A percentile compares a stretch with the other conserved stretches of the same genome.
phyloP scores from a whole-genome alignment of 1,140 invertebrate genomes.

The Euura saliciscinereae region DNA sequence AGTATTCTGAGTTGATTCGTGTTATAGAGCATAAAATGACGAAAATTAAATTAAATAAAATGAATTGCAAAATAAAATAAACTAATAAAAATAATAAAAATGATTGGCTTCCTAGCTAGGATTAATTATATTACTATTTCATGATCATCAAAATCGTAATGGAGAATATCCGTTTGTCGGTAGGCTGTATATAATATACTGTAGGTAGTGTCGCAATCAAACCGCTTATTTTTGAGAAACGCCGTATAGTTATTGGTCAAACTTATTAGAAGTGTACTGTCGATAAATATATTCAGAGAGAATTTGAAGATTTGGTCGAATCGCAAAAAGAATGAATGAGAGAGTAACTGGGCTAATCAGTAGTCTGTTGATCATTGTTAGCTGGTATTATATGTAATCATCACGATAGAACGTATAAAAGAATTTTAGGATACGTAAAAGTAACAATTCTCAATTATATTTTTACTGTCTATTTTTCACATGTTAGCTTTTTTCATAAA shows the following conservation, averaged over 20 bases:
- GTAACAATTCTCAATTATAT: not conserved
- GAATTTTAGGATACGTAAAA: too few species aligned
- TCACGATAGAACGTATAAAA: not conserved
- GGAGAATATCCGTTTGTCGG: slow-evolving; percentile 20
- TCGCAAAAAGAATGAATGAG: not conserved
- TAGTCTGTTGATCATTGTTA: not conserved
- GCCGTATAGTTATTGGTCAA: not conserved
- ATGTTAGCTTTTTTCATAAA: slow-evolving; percentile 42
- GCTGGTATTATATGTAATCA: not conserved
- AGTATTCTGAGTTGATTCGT: slow-evolving; percentile 3
- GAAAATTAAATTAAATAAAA: not conserved
- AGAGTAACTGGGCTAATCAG: not conserved
- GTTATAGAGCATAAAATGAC: not conserved
- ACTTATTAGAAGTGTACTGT: not conserved
- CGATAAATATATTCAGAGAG: not conserved
- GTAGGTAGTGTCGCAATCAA: slow-evolving; percentile 28
- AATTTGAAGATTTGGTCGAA: not conserved
- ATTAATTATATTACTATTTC: slow-evolving; percentile 33
- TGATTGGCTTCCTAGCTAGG: slow-evolving; percentile 44
- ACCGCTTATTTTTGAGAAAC: slow-evolving; percentile 40
- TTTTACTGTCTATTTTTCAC: not conserved
- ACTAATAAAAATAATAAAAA: slow-evolving; percentile 27
- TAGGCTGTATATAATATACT: slow-evolving; percentile 37
- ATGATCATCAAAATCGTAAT: slow-evolving; percentile 26
- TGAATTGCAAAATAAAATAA: slow-evolving; percentile 19